Base-by-base conservation (phyloP, 1,140 invertebrate species). In the Nasonia vitripennis region DNA sequence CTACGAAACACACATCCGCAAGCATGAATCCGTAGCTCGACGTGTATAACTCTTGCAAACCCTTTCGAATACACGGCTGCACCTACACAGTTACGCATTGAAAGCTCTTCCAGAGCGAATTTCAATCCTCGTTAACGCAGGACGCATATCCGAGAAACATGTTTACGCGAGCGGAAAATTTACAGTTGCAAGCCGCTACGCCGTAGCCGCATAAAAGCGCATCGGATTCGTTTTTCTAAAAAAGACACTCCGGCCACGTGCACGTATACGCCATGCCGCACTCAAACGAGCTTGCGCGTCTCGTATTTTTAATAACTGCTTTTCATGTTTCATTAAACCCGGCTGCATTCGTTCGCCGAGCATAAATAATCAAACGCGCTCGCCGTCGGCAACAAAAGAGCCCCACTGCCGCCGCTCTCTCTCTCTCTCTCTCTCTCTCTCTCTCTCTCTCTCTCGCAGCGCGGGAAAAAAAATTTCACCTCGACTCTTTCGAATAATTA, bases 401-500 rank as follows among this genome's bases (percentile, higher is more conserved):
- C 68, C 23, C 14, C 9, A 6, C 27, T 1, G 27, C 27, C 27
- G 27, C 27, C 27, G 27, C 27, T 27, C 27, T 27, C 27, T 27
- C 27, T 27, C 27, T 27, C 27, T 27, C 27, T 27, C 27, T 27
- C 27, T 27, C 27, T 27, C 27, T 27, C 27, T 27, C 27, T 27
- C 27, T 27, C 27, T 27, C 27, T 27, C 27, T 27, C 27, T 27
- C 27, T 27, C 74, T 3, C 17, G 2, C 7, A 4, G 4, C 27
- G 17, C 3, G 55, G 11, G 23, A 73, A 73, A 31, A 73, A 37
- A 31, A 20, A 34, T 2, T 34, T 14, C 6, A 11, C 70, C 70
- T 73, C 70, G 34, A 27, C 20, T 23, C 48, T 83, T 70, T 62
- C 62, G 41, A 75, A 84, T 84, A 84, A 84, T 84, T 78, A 84